Base-by-base conservation (phyloP, 2,888 invertebrate genomes). In the Ligdia adustata region DNA sequence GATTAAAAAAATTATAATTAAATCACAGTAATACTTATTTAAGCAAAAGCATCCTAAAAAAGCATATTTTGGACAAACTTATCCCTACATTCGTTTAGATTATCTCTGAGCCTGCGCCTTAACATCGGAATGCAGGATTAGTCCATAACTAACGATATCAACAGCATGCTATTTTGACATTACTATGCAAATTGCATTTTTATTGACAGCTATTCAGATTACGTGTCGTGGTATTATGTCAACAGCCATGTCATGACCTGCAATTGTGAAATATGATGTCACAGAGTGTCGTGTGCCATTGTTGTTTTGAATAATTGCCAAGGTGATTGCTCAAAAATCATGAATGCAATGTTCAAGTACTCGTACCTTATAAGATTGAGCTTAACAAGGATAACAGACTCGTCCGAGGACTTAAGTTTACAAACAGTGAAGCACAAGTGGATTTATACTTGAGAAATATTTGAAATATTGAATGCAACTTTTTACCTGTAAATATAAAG, bases 171-270 rank as follows among this genome's bases (percentile, higher is more conserved):
- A 42, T 56, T 56, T 34, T 43, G 31, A 50, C 33, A 57, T 48
- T 40, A 43, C 16, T 32, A 50, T 54, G 44, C 49, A 45, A 54
- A 56, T 54, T 35, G 40, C 41, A 31, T 35, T 16, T 50, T 52
- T 51, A 56, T 53, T 42, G 54, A 41, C 52, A 52, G 46, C 43
- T 32, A 43, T 50, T 52, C 35, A 27, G 29, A 52, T 54, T 54
- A 52, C 52, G 52, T 59, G 49, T 24, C 34, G 28, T 39, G 22
- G 28, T 32, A 43, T 53, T 56, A 55, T 55, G 55, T 60, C 55
- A 57, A 59, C 52, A 44, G 26, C 16, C 20, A 27, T 26, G 27
- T 47, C 37, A 42, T 42, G 37, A 41, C 20, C 28, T 12, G 9
- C 32, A 27, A n/a, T 50, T 39, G 48, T 41, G 37, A 41, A 40